Evolutionary conservation across 2,888 invertebrate genomes (phyloP), one percentile per base, ranked within the genome.

Genomic region (Oligia strigilis): DNA sequence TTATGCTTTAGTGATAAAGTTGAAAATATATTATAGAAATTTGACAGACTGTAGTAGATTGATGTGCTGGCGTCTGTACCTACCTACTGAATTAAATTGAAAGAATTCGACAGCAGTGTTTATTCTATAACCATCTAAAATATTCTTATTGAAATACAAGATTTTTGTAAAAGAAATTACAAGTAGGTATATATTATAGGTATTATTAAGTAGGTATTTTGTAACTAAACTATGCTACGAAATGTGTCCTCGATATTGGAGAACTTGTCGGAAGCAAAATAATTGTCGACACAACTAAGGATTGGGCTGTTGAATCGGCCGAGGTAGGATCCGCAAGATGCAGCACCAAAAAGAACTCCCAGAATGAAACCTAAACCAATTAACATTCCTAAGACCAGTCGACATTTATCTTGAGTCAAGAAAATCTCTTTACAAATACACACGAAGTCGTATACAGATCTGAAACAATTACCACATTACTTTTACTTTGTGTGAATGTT

Each of bases 241-340:
- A 91, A 95, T 55, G 91, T 89, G 72, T 95, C 93, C 82, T 94
- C 93, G 77, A 91, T 81, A 66, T 86, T 91, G 19, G 90, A 55
- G 84, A 92, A 92, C 58, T 85, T 86, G 77, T 94, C 94, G 5
- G 92, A 87, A 55, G 93, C 91, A 83, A 96, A 96, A 58, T 92
- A 93, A 78, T 93, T 95, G 72, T 97, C 96, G 69, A 97, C 92
- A 86, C 96, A 96, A 40, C 93, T 91, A 4, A 96, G 87, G 72
- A 96, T 92, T 8, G 96, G 96, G 78, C 95, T 96, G 82, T 95
- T 95, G 83, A 96, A 96, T 79, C 91, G 92, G 23, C 97, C 93
- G 13, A 93, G 92, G 77, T 92, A 90, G 3, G 94, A 91, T 14
- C 96, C 96, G 74, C 97, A 97, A 0, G 96, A 94, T 1, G 95